Conservation (phyloP, 2,797 vertebrate species). For the Caiman crocodilus region DNA sequence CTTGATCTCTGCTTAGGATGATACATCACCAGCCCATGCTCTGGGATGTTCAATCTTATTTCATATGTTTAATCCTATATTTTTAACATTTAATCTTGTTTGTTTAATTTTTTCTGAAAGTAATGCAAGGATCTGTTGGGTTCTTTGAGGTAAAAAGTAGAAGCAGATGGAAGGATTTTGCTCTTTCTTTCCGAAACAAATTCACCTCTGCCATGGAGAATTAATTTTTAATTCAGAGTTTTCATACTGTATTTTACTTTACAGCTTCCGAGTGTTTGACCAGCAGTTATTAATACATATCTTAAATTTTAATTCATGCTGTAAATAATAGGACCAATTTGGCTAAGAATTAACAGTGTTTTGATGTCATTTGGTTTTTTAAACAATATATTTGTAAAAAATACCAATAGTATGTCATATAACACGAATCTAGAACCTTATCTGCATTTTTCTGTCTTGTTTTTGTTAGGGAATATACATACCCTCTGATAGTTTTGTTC, state of each 20-base stretch:
- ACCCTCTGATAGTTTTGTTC: constrained; percentile 93
- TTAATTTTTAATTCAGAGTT: background rate
- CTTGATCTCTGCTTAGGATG: too few species aligned
- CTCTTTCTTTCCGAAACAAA: background rate
- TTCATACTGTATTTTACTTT: background rate
- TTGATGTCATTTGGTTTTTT: background rate
- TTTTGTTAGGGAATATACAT: constrained; percentile 47
- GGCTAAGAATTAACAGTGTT: background rate
- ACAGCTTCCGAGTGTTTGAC: background rate
- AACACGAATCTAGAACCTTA: background rate
- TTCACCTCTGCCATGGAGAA: too few species aligned
- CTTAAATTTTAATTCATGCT: background rate
- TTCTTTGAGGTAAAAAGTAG: background rate
- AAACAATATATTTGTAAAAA: background rate
- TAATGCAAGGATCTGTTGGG: background rate
- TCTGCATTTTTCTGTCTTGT: background rate
- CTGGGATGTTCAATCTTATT: background rate
- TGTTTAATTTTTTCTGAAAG: background rate
- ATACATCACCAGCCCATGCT: too few species aligned
- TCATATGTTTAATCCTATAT: background rate
- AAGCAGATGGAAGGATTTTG: background rate
- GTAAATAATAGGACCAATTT: background rate
- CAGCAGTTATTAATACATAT: background rate
- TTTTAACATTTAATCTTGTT: background rate
- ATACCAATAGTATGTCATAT: background rate